Evolutionary conservation across 2,888 invertebrate genomes (phyloP).

Genomic region (Isoperla grammatica): DNA sequence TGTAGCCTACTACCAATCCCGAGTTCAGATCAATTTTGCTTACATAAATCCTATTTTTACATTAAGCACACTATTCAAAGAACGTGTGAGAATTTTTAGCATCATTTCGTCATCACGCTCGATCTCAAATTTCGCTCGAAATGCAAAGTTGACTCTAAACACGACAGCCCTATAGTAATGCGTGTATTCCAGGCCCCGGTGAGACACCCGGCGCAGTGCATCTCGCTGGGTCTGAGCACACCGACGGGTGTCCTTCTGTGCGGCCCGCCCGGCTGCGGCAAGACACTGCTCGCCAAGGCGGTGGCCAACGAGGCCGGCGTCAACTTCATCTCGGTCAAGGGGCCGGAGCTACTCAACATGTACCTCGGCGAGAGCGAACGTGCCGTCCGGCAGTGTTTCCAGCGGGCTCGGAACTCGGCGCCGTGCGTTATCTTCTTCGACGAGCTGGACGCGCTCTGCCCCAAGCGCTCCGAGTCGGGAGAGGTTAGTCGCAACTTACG

Average conservation of each 20-base stretch:
- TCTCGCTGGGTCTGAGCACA: slow-evolving; percentile 67
- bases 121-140: too few relatives aligned
- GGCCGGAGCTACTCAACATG: slow-evolving; percentile 96
- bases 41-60: too few relatives aligned
- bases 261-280: slow-evolving; percentile 96
- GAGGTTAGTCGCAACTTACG: slow-evolving; percentile 51
- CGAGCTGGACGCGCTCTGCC: slow-evolving; percentile 94
- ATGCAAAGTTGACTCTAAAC: too few relatives aligned
- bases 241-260: slow-evolving; percentile 90
- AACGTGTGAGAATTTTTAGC: too few relatives aligned
- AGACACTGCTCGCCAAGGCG: slow-evolving; percentile 95
- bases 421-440: slow-evolving; percentile 99
- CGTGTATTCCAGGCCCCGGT: slow-evolving; percentile 86
- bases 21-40: too few relatives aligned
- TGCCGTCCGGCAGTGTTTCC: slow-evolving; percentile 93
- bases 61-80: too few relatives aligned
- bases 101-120: too few relatives aligned
- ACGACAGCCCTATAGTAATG: too few relatives aligned
- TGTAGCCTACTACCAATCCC: too few relatives aligned
- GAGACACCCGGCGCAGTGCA: slow-evolving; percentile 74
- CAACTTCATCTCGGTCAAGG: slow-evolving; percentile 98
- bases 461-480: slow-evolving; percentile 72
- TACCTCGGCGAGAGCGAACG: slow-evolving; percentile 98
- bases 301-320: slow-evolving; percentile 98
- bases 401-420: slow-evolving; percentile 87